A percentile compares a stretch with the other conserved stretches of the same genome.
Evolutionary conservation across 2,888 invertebrate genomes (phyloP).

Genomic region (Dryobotodes eremita): DNA sequence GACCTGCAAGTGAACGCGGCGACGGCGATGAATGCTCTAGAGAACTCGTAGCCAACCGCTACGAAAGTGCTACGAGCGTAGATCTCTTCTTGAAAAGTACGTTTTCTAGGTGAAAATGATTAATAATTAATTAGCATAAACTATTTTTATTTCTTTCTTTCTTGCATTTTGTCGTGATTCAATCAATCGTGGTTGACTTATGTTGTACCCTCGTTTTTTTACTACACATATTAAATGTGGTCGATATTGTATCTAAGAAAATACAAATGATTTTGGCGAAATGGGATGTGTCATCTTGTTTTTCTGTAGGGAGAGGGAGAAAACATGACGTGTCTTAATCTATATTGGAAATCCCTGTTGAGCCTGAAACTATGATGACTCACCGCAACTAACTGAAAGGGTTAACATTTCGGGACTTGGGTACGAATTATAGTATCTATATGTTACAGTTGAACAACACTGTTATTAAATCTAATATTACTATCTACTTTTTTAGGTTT

Average conservation of each 20-base stretch:
- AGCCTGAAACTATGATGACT: constrained; percentile 60
- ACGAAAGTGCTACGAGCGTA: constrained; percentile 74
- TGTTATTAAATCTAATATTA: background rate
- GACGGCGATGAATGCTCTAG: constrained; percentile 70
- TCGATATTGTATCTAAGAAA: constrained; percentile 12
- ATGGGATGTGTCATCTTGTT: constrained; percentile 68
- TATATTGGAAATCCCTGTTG: constrained; percentile 78
- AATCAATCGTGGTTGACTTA: constrained; percentile 15
- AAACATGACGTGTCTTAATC: constrained; percentile 78
- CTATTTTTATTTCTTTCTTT: background rate
- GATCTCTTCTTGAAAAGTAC: constrained; percentile 38
- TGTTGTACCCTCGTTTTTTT: background rate
- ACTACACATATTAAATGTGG: background rate
- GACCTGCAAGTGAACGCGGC: constrained; percentile 82
- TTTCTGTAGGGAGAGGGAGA: constrained; percentile 69
- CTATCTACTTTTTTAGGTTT: background rate
- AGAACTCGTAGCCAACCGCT: constrained; percentile 81
- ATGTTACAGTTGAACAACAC: background rate
- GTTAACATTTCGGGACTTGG: constrained; percentile 21
- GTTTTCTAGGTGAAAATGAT: constrained; percentile 42
- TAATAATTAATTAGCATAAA: constrained; percentile 20
- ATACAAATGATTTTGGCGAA: constrained; percentile 54
- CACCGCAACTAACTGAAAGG: constrained; percentile 36
- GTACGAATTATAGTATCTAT: background rate
- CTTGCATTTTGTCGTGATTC: background rate